Percentiles rank a stretch among this genome's conserved stretches.
phyloP scores from a whole-genome alignment of 2,888 invertebrate genomes.

The Drosophila barbarae region DNA sequence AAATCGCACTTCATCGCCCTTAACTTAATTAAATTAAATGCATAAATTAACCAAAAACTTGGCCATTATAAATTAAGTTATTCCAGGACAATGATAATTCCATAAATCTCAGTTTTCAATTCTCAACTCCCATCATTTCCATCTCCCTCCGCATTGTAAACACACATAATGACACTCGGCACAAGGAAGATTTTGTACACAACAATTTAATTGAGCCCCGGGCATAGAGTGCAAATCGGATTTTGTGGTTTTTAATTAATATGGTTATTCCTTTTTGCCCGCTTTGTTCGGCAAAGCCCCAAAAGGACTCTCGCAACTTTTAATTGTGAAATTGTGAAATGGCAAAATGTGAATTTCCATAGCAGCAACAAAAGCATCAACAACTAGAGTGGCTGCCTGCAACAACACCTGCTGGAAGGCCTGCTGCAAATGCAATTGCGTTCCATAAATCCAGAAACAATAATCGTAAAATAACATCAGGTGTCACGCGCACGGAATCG shows the following conservation, averaged over 20 bases:
- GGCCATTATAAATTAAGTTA: background rate
- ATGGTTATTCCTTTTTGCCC: constrained; percentile 31
- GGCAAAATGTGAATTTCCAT: constrained; percentile 26
- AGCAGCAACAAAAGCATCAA: constrained; percentile 13
- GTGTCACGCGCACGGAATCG: constrained; percentile 67
- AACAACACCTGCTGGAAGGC: constrained; percentile 38
- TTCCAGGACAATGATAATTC: constrained; percentile 4
- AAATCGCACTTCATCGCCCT: background rate
- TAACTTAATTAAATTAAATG: background rate
- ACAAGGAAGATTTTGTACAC: constrained; percentile 11
- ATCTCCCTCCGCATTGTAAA: background rate
- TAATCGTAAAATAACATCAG: constrained; percentile 74
- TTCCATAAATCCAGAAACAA: constrained; percentile 74
- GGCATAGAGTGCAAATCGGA: constrained; percentile 23
- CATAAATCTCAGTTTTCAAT: constrained; percentile 2
- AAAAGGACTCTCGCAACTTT: constrained; percentile 35
- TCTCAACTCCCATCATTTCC: background rate
- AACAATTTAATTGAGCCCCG: constrained; percentile 22
- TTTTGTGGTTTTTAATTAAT: constrained; percentile 57
- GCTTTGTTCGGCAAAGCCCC: background rate
- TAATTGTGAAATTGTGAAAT: constrained; percentile 50
- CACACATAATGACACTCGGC: constrained; percentile 15
- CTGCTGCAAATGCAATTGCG: constrained; percentile 66
- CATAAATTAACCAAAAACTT: background rate
- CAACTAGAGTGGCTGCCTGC: constrained; percentile 8